Evolutionary conservation across 2,888 invertebrate species (phyloP), one percentile per base, ranked within the genome.

Genomic region (Lumbricus terrestris): DNA sequence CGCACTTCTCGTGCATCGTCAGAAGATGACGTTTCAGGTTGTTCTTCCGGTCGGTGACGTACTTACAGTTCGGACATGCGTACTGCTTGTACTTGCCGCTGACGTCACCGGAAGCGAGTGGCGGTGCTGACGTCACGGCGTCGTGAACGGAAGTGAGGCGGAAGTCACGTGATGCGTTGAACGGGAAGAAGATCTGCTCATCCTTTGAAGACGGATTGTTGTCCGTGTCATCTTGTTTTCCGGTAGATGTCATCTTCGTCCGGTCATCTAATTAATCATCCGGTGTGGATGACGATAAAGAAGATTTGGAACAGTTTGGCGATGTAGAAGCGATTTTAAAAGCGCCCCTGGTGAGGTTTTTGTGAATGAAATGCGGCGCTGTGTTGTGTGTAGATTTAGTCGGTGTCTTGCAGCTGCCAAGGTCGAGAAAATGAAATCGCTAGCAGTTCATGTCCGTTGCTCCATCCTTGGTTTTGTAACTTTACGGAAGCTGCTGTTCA

Each of bases 11-110:
- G 83, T 91, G 91, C 91, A 91, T 91, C 23, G 91, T 91, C 85
- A 69, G 15, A 88, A 91, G 69, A 82, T 91, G 91, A 23, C 91
- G 90, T 88, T 91, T 91, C 35, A 91, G 88, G 90, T 91, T 91
- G 88, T 91, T 91, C 90, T 91, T 91, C 54, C 91, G 85, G 82
- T 91, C 91, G 11, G 91, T 91, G 82, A 42, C 82, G 90, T 91
- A 91, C n/a, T 47, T 47, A 82, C 91, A 91, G 54, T 91, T 54
- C 40, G 90, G 69, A 47, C 91, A 91, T 69, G 88, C n/a, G 90
- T 91, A 91, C 54, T 47, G 85, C 54, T 89, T 89, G 38, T 89
- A 85, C 35, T 85, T 85, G 34, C 85, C n/a, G 85, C 35, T 35
- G 85, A 34, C 83, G 83, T 15, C 83, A 18, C 85, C 85, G 85